Evolutionary conservation across 2,113 vertebrate genomes (phyloP).

Genomic region (Engraulis encrasicolus): DNA sequence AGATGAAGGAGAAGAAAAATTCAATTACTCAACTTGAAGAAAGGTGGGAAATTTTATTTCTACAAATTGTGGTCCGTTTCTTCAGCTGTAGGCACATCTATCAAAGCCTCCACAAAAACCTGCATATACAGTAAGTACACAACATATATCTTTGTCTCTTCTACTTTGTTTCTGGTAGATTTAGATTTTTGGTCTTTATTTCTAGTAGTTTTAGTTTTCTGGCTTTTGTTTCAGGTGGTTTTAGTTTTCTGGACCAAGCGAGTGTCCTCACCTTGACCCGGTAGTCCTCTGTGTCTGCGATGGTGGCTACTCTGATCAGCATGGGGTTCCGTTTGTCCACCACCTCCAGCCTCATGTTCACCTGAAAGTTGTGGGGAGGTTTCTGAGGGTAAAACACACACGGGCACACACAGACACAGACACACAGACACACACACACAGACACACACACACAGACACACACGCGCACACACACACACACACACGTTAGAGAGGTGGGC

Average conservation of each 20-base stretch:
- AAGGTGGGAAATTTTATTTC: too few species aligned
- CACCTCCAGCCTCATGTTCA: slow-evolving; percentile 80
- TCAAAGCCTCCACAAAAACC: background rate
- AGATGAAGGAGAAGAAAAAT: too few species aligned
- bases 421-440: slow-evolving; percentile 1
- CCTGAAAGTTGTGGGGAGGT: slow-evolving; percentile 79
- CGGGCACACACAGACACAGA: background rate
- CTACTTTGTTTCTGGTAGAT: background rate
- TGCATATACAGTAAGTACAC: background rate
- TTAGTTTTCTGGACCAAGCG: background rate
- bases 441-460: background rate
- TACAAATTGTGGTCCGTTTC: too few species aligned
- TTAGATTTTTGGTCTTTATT: too few species aligned
- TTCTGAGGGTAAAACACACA: slow-evolving; percentile 70
- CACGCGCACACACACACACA: background rate
- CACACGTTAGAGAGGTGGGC: background rate
- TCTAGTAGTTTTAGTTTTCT: too few species aligned
- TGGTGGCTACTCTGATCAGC: slow-evolving; percentile 82
- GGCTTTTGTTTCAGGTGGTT: too few species aligned
- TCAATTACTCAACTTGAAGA: too few species aligned
- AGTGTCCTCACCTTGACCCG: slow-evolving; percentile 76
- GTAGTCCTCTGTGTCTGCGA: slow-evolving; percentile 77
- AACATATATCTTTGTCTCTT: too few species aligned
- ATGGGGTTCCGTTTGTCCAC: slow-evolving; percentile 85
- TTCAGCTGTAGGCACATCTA: too few species aligned